Base-by-base conservation (phyloP, 2,113 vertebrate species). In the Amia ocellicauda region DNA sequence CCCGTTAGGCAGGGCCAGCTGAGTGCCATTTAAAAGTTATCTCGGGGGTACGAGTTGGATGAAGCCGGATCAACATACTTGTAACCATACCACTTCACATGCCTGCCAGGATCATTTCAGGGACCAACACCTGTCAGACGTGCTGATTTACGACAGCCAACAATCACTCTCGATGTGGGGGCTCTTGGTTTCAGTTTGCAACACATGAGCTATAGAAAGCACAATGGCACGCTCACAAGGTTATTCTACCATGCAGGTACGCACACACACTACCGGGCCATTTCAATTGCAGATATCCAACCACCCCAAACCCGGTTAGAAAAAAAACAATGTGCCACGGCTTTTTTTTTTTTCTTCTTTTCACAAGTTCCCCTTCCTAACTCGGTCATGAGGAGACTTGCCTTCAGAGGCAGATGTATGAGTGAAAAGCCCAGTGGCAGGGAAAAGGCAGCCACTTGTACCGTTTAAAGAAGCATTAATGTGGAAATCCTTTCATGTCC, bases 81-180 rank as follows among this genome's bases (percentile, higher is more conserved):
- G 80, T 79, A 82, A 85, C 70, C 5, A 55, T 83, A 78, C 69
- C 69, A 78, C 29, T 67, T 60, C 62, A 19, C 58, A 52, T 76
- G 64, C 24, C 50, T 43, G 27, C 60, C 26, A 22, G 54, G 72
- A 65, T 68, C 0, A 1, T 58, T 62, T 1, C 45, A 51, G 68
- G 64, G 42, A 69, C 67, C 60, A 20, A 16, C 82, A 71, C 82
- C 69, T 70, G 80, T 75, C 69, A 0, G 2, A 28, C 10, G 64
- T 59, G 66, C n/a, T 1, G 74, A 76, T 80, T 79, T 74, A 68
- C 71, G 77, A 22, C 31, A 36, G 31, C 31, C 31, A 36, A 36
- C 31, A 36, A 36, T 36, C 31, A 11, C 31, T 36, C 31, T 36
- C 31, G 31, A 11, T 36, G 31, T 36, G 59, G 60, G 45, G 7